A percentile compares a stretch with the other conserved stretches of the same genome.
phyloP scores from a whole-genome alignment of 92 coral and sea anemone species.

The Epizoanthus fatuus region DNA sequence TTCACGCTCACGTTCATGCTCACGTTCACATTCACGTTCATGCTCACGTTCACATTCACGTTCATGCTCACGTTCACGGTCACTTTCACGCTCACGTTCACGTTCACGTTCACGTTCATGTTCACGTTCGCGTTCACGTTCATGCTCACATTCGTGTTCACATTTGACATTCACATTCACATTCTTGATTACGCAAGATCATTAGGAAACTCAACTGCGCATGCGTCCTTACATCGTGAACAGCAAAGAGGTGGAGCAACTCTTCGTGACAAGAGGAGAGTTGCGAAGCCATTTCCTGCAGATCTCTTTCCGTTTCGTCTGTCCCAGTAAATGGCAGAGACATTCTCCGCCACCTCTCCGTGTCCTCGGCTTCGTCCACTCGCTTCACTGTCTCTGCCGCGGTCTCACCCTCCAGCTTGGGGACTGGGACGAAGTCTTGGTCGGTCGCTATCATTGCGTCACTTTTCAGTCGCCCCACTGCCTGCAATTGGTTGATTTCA shows the following conservation, averaged over 20 bases:
- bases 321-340: constrained; percentile 78
- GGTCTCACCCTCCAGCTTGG: constrained; percentile 52
- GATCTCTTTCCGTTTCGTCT: constrained; percentile 68
- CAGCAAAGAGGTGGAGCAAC: constrained; percentile 91
- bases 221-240: constrained; percentile 82
- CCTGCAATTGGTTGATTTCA: constrained; percentile 47
- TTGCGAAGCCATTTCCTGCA: constrained; percentile 75
- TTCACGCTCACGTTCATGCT: no score
- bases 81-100: no score
- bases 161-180: no score
- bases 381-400: constrained; percentile 66
- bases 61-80: no score
- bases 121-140: no score
- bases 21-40: no score
- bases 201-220: not conserved
- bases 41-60: no score
- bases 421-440: constrained; percentile 20
- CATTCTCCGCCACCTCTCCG: constrained; percentile 84
- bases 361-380: constrained; percentile 88
- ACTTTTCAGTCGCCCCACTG: constrained; percentile 76
- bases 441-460: constrained; percentile 32
- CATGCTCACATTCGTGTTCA: no score
- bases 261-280: constrained; percentile 89
- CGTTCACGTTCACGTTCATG: no score
- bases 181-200: no score